phyloP scores from a whole-genome alignment of 2,888 invertebrate species.

The Harpalus rubripes region DNA sequence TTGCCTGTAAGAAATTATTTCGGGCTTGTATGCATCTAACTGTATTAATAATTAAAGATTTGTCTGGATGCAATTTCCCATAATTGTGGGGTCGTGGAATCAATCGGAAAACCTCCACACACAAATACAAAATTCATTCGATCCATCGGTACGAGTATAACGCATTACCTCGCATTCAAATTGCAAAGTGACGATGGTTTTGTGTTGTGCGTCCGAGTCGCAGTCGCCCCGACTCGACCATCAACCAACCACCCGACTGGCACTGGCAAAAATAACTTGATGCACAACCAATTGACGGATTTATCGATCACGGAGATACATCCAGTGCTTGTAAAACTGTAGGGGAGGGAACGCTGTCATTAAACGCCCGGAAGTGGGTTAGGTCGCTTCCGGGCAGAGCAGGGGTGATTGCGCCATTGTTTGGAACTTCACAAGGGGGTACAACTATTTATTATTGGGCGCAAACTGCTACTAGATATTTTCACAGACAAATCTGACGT shows the following conservation, averaged over 20 bases:
- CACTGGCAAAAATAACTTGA: constrained; percentile 42
- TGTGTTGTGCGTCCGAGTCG: not conserved
- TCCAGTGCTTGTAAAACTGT: constrained; percentile 48
- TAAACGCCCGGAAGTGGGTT: not conserved
- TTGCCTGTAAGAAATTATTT: not conserved
- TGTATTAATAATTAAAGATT: not conserved
- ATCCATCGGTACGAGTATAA: constrained; percentile 30
- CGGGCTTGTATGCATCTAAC: not conserved
- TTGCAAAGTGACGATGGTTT: constrained; percentile 29
- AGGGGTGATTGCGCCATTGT: constrained; percentile 5
- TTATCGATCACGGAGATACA: constrained; percentile 39
- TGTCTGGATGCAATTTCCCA: not conserved
- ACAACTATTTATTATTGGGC: too few species aligned
- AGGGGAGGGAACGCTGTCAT: not conserved
- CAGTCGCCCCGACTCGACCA: not conserved
- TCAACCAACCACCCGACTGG: not conserved
- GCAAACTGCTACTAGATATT: too few species aligned
- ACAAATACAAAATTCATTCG: constrained; percentile 36
- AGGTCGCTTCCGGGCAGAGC: not conserved
- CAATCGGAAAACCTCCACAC: not conserved
- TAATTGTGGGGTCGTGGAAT: not conserved
- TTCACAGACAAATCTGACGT: too few species aligned
- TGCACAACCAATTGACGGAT: constrained; percentile 51
- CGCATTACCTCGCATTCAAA: constrained; percentile 55
- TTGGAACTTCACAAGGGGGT: not conserved